phyloP scores from a whole-genome alignment of 2,113 vertebrate species.

The Aleadryas rufinucha region DNA sequence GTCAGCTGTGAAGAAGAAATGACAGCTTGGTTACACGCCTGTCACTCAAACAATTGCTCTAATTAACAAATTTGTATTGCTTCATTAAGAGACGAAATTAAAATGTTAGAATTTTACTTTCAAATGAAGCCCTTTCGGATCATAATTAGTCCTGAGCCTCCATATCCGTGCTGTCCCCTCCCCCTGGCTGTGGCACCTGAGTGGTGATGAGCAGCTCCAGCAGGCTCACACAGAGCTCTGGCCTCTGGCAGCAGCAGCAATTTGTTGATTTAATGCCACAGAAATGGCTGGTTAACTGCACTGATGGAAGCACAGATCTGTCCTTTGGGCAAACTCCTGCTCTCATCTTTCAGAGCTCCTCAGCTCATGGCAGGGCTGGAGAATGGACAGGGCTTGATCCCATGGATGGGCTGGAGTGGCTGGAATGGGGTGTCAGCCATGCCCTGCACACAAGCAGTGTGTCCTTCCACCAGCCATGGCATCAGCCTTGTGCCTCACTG shows the following conservation, averaged over 20 bases:
- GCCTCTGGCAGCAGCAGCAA: not conserved
- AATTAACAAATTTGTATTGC: slow-evolving; percentile 83
- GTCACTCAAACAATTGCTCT: slow-evolving; percentile 83
- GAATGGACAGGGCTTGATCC: not conserved
- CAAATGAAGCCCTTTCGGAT: slow-evolving; percentile 79
- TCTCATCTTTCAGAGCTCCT: not conserved
- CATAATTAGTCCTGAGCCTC: slow-evolving; percentile 79
- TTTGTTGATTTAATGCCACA: slow-evolving; percentile 19
- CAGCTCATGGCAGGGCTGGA: rapidly evolving
- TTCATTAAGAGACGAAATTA: slow-evolving; percentile 83
- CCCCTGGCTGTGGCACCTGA: slow-evolving; percentile 21
- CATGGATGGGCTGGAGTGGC: rapidly evolving
- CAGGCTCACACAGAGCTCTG: not conserved
- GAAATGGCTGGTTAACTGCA: not conserved
- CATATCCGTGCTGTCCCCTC: slow-evolving; percentile 31
- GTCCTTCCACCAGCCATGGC: not conserved
- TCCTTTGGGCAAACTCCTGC: not conserved
- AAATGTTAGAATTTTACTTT: slow-evolving; percentile 86
- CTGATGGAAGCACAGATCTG: not conserved
- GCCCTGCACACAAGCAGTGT: not conserved
- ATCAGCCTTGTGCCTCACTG: not conserved
- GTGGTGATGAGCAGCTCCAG: slow-evolving; percentile 41
- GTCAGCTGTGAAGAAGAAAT: slow-evolving; percentile 88
- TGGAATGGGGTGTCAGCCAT: not conserved
- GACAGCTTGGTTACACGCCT: slow-evolving; percentile 82